phyloP scores from a whole-genome alignment of 1,140 invertebrate species.

The Saccostrea glomerata region DNA sequence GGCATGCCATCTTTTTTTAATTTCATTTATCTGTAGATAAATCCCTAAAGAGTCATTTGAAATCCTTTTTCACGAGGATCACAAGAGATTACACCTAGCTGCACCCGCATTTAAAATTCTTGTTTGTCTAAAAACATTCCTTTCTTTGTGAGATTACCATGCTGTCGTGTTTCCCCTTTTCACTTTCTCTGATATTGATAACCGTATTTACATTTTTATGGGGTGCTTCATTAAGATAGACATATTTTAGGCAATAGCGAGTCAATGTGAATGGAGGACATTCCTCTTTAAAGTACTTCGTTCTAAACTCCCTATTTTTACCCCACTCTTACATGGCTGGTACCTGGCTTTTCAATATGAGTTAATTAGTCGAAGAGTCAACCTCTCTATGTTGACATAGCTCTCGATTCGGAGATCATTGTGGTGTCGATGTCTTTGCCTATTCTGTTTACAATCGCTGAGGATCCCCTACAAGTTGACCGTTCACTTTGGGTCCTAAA shows the following conservation, averaged over 20 bases:
- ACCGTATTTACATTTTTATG: not conserved
- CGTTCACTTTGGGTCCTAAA: slow-evolving; percentile 2
- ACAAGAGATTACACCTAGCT: not conserved
- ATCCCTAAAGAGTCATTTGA: not conserved
- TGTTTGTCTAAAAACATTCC: slow-evolving; percentile 4
- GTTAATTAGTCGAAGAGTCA: slow-evolving; percentile 9
- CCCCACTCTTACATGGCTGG: not conserved
- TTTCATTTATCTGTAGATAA: not conserved
- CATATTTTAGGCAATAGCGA: not conserved
- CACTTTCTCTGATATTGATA: not conserved
- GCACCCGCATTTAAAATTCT: slow-evolving; percentile 4
- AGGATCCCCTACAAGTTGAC: not conserved
- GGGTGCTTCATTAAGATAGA: not conserved
- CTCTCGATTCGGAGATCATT: slow-evolving; percentile 4
- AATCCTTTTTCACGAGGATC: not conserved
- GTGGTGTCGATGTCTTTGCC: not conserved
- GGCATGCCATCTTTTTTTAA: not conserved
- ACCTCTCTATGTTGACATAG: not conserved
- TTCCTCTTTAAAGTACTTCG: not conserved
- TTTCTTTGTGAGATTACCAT: not conserved
- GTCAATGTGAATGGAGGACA: not conserved
- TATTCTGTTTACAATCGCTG: not conserved
- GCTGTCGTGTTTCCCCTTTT: not conserved
- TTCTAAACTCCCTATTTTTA: not conserved
- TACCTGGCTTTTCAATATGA: not conserved